phyloP scores from a whole-genome alignment of 2,888 invertebrate species.

The Uloborus plumipes region DNA sequence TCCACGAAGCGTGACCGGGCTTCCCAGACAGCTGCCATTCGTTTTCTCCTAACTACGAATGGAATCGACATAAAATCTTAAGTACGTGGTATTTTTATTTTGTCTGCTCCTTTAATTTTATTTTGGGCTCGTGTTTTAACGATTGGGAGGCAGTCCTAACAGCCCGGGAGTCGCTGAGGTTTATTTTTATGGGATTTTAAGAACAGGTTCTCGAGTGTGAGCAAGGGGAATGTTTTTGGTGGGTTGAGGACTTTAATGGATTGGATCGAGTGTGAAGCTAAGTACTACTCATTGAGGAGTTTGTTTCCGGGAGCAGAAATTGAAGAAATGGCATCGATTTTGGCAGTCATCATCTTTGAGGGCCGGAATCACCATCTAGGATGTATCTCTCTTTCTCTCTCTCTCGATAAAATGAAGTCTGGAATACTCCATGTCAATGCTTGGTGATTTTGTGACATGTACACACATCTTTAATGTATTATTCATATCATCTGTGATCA shows the following conservation, averaged over 20 bases:
- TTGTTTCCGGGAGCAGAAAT: too few relatives aligned
- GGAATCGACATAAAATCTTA: conserved; percentile 52
- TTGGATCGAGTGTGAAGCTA: too few relatives aligned
- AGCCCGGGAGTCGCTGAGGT: conserved; percentile 33
- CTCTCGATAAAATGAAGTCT: too few relatives aligned
- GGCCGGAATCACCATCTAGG: too few relatives aligned
- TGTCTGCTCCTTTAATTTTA: conserved; percentile 57
- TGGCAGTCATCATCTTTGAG: too few relatives aligned
- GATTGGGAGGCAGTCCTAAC: conserved; percentile 14
- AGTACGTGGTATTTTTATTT: conserved; percentile 61
- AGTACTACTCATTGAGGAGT: too few relatives aligned
- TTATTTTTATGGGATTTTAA: conserved; percentile 61
- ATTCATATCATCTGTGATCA: too few relatives aligned
- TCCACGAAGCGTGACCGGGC: conserved; percentile 7
- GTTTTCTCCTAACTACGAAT: conserved; percentile 27
- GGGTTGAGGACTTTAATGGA: conserved; percentile 1
- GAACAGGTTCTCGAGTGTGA: conserved; percentile 26
- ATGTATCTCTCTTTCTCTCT: too few relatives aligned
- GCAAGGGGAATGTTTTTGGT: conserved; percentile 28
- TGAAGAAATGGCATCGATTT: too few relatives aligned
- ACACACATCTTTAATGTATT: too few relatives aligned
- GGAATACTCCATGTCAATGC: too few relatives aligned
- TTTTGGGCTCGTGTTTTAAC: conserved; percentile 54
- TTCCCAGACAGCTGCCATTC: conserved; percentile 27
- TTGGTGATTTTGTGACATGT: too few relatives aligned